Evolutionary conservation across 2,888 invertebrate genomes (phyloP).

Genomic region (Drosophila yooni): DNA sequence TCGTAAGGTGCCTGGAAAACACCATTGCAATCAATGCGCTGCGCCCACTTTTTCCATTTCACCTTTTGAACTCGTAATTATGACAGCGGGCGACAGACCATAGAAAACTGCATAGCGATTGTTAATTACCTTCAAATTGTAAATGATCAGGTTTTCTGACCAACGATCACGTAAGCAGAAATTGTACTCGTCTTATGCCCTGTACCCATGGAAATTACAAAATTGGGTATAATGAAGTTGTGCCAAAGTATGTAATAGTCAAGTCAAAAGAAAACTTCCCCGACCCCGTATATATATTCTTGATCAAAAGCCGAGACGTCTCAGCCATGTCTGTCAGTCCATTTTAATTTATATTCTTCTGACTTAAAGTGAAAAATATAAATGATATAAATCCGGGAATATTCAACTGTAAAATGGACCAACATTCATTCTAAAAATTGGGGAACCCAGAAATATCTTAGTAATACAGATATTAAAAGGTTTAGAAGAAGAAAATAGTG

Average conservation of each 20-base stretch:
- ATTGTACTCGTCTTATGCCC: neutral
- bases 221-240: neutral
- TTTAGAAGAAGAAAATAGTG: too few relatives aligned
- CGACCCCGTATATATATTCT: neutral
- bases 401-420: neutral
- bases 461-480: too few relatives aligned
- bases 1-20: slow-evolving; percentile 24
- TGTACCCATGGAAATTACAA: neutral
- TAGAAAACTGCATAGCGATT: slow-evolving; percentile 5
- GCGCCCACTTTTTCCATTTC: neutral
- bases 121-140: slow-evolving; percentile 12
- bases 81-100: slow-evolving; percentile 12
- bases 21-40: slow-evolving; percentile 3
- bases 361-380: neutral
- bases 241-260: neutral
- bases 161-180: neutral
- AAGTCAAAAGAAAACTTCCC: neutral
- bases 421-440: neutral
- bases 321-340: neutral
- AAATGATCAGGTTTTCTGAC: neutral
- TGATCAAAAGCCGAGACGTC: neutral
- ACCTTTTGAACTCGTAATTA: slow-evolving; percentile 1
- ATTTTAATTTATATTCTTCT: neutral
- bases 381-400: neutral
- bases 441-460: too few relatives aligned